Evolutionary conservation across 35 echinoderm and acorn worm genomes (phyloP).

Genomic region (Ptychodera flava): DNA sequence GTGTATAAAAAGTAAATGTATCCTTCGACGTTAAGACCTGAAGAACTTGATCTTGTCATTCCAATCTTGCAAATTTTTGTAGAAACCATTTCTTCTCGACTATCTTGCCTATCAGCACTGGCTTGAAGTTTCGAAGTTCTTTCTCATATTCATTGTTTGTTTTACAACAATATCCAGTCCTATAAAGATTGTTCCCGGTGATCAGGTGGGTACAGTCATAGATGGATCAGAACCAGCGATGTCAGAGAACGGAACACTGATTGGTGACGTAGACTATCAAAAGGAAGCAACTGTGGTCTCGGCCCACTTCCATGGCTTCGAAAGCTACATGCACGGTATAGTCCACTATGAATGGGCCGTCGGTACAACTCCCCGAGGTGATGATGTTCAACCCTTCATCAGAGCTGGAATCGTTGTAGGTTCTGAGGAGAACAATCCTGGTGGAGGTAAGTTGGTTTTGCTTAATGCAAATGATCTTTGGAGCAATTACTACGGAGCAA

Average conservation of each 20-base stretch:
- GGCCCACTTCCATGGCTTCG: slow-evolving; percentile 34
- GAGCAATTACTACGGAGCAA: no score
- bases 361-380: slow-evolving; percentile 26
- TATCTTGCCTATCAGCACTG: no score
- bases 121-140: no score
- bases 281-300: slow-evolving; percentile 8
- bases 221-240: slow-evolving; percentile 20
- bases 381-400: slow-evolving; percentile 39
- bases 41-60: no score
- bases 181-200: not conserved
- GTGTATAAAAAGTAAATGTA: no score
- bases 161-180: no score
- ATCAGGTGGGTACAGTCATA: slow-evolving; percentile 9
- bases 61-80: no score
- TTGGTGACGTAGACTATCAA: slow-evolving; percentile 26
- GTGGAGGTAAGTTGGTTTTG: not conserved
- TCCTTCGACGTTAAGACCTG: no score
- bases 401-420: slow-evolving; percentile 11
- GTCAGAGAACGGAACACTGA: not conserved
- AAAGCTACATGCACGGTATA: slow-evolving; percentile 37
- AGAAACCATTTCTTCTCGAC: no score
- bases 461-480: not conserved
- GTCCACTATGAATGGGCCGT: slow-evolving; percentile 45
- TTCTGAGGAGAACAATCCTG: not conserved
- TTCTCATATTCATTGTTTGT: no score